These are phyloP conservation scores for Halcyon badia DNA, from an alignment of 2,797 vertebrate genomes.

Conservation along the genomic window DNA sequence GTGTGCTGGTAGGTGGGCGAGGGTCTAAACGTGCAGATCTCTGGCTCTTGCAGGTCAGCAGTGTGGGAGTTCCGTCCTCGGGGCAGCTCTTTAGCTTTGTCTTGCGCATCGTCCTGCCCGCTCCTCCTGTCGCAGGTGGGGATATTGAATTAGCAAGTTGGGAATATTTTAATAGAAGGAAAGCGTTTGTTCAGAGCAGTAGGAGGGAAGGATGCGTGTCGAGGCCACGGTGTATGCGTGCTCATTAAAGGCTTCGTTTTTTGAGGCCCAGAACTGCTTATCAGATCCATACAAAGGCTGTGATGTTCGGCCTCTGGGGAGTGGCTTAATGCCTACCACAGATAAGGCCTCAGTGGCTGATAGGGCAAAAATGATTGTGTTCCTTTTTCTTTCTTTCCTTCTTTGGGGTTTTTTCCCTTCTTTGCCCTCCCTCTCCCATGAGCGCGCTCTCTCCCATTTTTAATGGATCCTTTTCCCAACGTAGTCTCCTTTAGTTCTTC, in stretches of 20 bases:
- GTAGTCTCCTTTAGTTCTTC: background rate
- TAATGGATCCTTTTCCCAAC: background rate
- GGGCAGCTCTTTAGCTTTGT: background rate
- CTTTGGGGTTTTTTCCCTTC: no score
- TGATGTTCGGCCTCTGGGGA: conserved; percentile 36
- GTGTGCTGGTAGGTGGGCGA: background rate
- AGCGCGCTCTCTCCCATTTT: background rate
- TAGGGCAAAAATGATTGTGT: background rate
- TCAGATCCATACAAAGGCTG: conserved; percentile 26
- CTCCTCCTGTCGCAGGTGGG: background rate
- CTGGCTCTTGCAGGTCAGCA: background rate
- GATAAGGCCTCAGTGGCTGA: background rate
- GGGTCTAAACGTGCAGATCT: background rate
- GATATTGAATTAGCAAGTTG: background rate
- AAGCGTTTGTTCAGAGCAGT: background rate
- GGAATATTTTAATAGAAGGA: background rate
- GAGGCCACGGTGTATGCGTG: background rate
- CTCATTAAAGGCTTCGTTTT: background rate
- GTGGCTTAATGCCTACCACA: conserved; percentile 5
- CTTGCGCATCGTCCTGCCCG: background rate
- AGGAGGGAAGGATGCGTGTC: background rate
- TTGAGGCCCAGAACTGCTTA: background rate
- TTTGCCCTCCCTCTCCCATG: fast-evolving
- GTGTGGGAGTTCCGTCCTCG: background rate
- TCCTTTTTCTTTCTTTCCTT: background rate